These are phyloP conservation scores for Corydoras sp. DNA, from an alignment of 2,113 vertebrate species.

Conservation along the genomic window DNA sequence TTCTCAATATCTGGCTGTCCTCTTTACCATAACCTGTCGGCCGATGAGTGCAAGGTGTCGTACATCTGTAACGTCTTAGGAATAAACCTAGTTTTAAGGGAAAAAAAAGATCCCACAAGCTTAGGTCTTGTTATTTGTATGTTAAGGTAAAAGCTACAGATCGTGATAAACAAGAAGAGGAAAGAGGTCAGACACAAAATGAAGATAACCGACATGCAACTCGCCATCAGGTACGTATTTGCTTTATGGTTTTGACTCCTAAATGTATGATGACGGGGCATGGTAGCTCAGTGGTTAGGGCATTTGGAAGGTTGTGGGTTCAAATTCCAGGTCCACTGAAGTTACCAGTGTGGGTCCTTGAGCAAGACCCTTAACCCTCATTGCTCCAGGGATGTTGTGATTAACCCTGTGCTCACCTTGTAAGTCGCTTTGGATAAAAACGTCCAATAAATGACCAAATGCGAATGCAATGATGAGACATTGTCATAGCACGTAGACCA, in stretches of 20 bases:
- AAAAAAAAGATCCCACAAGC: not conserved
- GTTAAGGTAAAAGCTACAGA: conserved; percentile 90
- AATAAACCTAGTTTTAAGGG: not conserved
- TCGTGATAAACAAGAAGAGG: conserved; percentile 95
- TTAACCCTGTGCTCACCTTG: too few species aligned
- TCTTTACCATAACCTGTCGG: conserved; percentile 94
- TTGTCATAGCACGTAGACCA: too few species aligned
- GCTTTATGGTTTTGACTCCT: not conserved
- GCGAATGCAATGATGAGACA: too few species aligned
- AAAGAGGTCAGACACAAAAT: conserved; percentile 82
- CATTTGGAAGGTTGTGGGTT: too few species aligned
- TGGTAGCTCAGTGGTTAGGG: too few species aligned
- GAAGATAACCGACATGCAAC: conserved; percentile 93
- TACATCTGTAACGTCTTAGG: not conserved
- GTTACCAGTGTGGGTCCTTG: too few species aligned
- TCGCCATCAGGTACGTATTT: conserved; percentile 80
- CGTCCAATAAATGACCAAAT: too few species aligned
- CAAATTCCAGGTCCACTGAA: too few species aligned
- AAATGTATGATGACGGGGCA: not conserved
- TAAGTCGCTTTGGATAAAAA: too few species aligned
- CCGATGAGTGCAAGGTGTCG: conserved; percentile 93
- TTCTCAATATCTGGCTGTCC: conserved; percentile 97
- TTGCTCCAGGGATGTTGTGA: too few species aligned
- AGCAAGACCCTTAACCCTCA: too few species aligned
- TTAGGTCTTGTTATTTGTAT: conserved; percentile 4